Percentiles rank a stretch among this genome's conserved stretches.
These are phyloP conservation scores for Chironomus riparius DNA, from an alignment of 2,888 invertebrate species.

Conservation along the genomic window DNA sequence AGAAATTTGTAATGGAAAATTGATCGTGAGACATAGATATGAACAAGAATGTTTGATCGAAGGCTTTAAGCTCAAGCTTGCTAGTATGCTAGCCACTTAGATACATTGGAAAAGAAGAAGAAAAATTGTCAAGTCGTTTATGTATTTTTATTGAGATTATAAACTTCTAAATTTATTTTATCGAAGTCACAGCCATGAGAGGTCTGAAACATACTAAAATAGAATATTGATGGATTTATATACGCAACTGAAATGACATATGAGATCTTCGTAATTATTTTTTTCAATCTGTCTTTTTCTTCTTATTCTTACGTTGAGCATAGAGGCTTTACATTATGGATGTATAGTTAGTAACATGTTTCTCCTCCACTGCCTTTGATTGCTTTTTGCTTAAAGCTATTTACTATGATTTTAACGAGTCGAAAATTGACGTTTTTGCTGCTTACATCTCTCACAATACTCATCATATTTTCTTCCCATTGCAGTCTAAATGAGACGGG, in stretches of 20 bases:
- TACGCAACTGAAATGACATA: conserved; percentile 2
- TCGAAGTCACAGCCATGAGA: not conserved
- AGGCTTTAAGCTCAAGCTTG: too few relatives aligned
- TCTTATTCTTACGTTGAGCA: too few relatives aligned
- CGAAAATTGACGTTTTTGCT: conserved; percentile 10
- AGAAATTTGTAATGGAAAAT: not conserved
- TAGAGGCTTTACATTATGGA: too few relatives aligned
- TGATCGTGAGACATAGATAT: not conserved
- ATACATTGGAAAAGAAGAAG: too few relatives aligned
- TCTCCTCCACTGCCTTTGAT: not conserved
- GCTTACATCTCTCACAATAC: not conserved
- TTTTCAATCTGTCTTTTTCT: not conserved
- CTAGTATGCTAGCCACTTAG: too few relatives aligned
- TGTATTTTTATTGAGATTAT: not conserved
- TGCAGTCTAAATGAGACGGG: not conserved
- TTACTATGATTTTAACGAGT: conserved; percentile 10
- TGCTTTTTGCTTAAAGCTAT: conserved; percentile 3
- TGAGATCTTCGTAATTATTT: conserved; percentile 7
- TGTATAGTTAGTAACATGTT: too few relatives aligned
- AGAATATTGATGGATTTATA: conserved; percentile 13
- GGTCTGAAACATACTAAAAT: not conserved
- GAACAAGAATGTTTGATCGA: too few relatives aligned
- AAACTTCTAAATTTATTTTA: not conserved
- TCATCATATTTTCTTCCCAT: not conserved
- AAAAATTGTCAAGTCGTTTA: not conserved